Evolutionary conservation across 2,113 vertebrate genomes (phyloP).

Genomic region (Malurus alboscapulatus): DNA sequence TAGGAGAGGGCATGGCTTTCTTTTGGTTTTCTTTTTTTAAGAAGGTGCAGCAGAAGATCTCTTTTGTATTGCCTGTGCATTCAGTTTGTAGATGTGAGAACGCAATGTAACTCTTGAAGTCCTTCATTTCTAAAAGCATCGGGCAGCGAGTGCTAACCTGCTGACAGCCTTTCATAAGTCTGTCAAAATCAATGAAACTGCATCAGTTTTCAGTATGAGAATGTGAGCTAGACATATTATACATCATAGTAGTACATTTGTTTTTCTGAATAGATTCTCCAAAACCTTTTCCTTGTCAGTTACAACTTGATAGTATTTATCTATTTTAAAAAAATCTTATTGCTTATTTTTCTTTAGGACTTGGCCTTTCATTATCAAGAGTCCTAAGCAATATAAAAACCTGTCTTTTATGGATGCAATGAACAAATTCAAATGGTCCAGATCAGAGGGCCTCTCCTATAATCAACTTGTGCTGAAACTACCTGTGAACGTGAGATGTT

Average conservation of each 20-base stretch:
- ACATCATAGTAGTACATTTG: not conserved
- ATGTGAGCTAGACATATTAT: not conserved
- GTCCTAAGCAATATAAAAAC: constrained; percentile 87
- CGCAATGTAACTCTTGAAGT: not conserved
- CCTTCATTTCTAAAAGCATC: not conserved
- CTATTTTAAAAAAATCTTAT: not conserved
- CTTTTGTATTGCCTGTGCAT: not conserved
- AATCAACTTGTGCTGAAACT: constrained; percentile 82
- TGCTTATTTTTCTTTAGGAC: constrained; percentile 66
- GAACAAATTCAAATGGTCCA: constrained; percentile 87
- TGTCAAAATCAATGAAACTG: not conserved
- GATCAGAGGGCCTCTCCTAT: constrained; percentile 79
- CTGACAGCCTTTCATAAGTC: not conserved
- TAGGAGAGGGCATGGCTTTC: not conserved
- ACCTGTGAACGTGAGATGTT: constrained; percentile 83
- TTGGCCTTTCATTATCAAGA: constrained; percentile 91
- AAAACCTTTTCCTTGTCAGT: not conserved
- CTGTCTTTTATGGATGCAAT: constrained; percentile 88
- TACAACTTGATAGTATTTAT: not conserved
- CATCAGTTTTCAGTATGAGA: not conserved
- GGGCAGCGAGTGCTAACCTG: not conserved
- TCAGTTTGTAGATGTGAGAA: not conserved
- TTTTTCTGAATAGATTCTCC: not conserved
- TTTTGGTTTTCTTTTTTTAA: not conserved
- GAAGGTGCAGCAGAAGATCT: not conserved